These are phyloP conservation scores for Dyspetes luteomarginatus DNA, from an alignment of 2,888 invertebrate genomes.

Conservation along the genomic window DNA sequence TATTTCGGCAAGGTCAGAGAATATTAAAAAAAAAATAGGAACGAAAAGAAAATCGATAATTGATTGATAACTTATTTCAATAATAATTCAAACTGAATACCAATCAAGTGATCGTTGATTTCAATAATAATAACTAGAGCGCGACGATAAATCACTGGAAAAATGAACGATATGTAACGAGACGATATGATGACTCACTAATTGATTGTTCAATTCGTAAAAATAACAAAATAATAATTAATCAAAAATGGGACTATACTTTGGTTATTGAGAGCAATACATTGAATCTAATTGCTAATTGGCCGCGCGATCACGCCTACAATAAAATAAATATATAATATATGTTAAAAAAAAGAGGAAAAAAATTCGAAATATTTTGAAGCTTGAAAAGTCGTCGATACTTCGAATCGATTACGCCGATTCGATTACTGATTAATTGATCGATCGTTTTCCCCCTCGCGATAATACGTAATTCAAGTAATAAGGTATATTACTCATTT, in stretches of 20 bases:
- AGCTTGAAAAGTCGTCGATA: conserved; percentile 7
- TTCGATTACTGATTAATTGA: conserved; percentile 52
- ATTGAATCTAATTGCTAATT: no score
- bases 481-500: conserved; percentile 55
- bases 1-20: background rate
- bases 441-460: conserved; percentile 17
- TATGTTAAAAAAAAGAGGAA: no score
- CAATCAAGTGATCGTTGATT: background rate
- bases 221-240: no score
- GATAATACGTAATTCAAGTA: conserved; percentile 39
- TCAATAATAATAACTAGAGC: background rate
- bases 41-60: background rate
- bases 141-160: background rate
- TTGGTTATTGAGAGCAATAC: no score
- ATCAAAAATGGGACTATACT: no score
- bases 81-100: background rate
- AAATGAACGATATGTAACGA: no score
- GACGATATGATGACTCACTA: no score
- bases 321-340: no score
- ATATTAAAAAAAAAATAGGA: background rate
- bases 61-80: background rate
- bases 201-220: no score
- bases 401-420: background rate
- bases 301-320: no score
- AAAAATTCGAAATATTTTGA: no score